Evolutionary conservation across 2,888 invertebrate genomes (phyloP).

Genomic region (Meliscaeva auricollis): DNA sequence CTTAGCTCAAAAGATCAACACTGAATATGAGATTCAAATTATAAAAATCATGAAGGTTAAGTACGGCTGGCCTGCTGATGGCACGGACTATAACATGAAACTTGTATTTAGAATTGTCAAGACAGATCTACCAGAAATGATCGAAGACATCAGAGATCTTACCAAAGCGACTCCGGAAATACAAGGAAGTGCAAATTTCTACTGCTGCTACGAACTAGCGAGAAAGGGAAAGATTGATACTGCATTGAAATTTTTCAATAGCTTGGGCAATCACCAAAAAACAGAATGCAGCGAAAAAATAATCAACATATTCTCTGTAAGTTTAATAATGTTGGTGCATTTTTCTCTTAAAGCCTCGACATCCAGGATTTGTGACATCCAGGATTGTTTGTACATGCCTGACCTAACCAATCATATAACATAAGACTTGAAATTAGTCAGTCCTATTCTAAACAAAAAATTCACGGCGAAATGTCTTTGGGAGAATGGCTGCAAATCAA

Average conservation of each 20-base stretch:
- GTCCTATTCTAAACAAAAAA: no score
- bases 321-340: no score
- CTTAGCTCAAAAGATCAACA: conserved; percentile 81
- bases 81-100: conserved; percentile 80
- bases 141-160: conserved; percentile 81
- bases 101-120: conserved; percentile 83
- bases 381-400: no score
- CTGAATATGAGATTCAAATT: conserved; percentile 82
- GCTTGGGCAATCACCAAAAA: conserved; percentile 78
- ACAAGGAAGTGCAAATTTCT: conserved; percentile 80
- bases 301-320: conserved; percentile 78
- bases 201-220: conserved; percentile 82
- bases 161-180: conserved; percentile 82
- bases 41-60: conserved; percentile 84
- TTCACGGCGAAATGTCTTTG: no score
- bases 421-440: no score
- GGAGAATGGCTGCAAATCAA: no score
- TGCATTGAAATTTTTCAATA: conserved; percentile 81
- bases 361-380: no score
- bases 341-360: no score
- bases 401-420: no score
- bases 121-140: conserved; percentile 82
- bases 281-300: conserved; percentile 79
- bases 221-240: conserved; percentile 81
- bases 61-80: conserved; percentile 83